Evolutionary conservation across 2,888 invertebrate species (phyloP), one percentile per base, ranked within the genome.

Genomic region (Busseola fusca): DNA sequence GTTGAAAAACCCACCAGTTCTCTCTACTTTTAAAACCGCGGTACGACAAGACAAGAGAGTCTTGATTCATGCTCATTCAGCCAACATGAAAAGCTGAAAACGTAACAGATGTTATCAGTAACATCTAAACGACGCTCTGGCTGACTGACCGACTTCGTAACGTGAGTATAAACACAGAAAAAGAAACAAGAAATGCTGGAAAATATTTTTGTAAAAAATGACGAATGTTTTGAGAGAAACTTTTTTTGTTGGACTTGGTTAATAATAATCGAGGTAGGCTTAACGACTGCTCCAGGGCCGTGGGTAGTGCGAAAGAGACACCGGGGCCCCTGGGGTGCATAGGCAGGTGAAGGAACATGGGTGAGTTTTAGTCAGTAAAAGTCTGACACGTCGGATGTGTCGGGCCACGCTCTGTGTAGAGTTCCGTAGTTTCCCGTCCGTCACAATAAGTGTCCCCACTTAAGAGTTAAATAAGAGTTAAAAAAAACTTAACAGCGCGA

Each of bases 81-180:
- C 72, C 21, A 52, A 56, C 14, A 65, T 86, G 84, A 84, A 86
- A 86, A 83, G 84, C 72, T 75, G 83, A 58, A 69, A 72, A 78
- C 64, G 58, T 34, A 30, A 56, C 64, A 62, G 86, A 85, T 86
- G 67, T 81, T 85, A 85, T 85, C 84, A 75, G 58, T 25, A 37
- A 30, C 68, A 54, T 83, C 48, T 72, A 72, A 77, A 79, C 75
- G 76, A 71, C 52, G 69, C 74, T 69, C 68, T 56, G 69, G 56
- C 79, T 76, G 67, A 75, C 73, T 85, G 84, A 86, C 84, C 86
- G 86, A 86, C 77, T 86, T 86, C 74, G 74, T 59, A 74, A 54
- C 64, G 25, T 6, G 1, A 65, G 48, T 54, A 37, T 65, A 70
- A 75, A 75, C 64, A 45, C 18, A 54, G 34, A 59, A 72, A 65